Evolutionary conservation across 2,113 vertebrate genomes (phyloP).

Genomic region (Donacobius atricapilla): DNA sequence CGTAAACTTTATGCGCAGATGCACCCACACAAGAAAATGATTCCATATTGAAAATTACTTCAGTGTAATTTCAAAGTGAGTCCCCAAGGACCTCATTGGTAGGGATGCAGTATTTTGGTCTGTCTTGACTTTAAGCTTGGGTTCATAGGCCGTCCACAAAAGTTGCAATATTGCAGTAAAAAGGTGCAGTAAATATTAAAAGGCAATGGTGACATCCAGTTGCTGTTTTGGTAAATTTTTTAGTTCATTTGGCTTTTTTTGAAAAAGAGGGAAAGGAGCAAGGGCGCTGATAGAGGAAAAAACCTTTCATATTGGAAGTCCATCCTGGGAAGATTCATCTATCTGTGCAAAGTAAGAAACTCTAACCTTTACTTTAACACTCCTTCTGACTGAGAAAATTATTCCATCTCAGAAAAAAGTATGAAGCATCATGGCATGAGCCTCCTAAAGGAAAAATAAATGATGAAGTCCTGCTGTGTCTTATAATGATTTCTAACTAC

Average conservation of each 20-base stretch:
- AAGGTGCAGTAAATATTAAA: background rate
- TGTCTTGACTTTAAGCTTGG: background rate
- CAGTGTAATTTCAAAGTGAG: slow-evolving; percentile 1
- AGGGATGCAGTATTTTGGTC: background rate
- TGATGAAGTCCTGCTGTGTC: background rate
- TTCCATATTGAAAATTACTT: slow-evolving; percentile 47
- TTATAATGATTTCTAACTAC: background rate
- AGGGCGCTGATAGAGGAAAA: background rate
- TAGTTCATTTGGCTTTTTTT: background rate
- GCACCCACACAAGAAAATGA: slow-evolving; percentile 25
- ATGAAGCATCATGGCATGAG: background rate
- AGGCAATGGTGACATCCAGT: background rate
- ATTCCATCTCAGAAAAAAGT: background rate
- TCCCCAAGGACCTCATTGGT: background rate
- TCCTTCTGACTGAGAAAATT: background rate
- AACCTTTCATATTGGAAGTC: background rate
- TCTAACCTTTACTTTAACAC: background rate
- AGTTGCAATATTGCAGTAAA: background rate
- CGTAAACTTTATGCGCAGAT: slow-evolving; percentile 33
- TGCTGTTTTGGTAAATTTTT: background rate
- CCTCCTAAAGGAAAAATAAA: background rate
- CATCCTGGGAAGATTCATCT: background rate
- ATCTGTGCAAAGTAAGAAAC: background rate
- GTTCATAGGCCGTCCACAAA: background rate
- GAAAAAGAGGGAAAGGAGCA: background rate